These are phyloP conservation scores for Sebastes glaucus DNA, from an alignment of 2,797 vertebrate genomes.

Conservation along the genomic window DNA sequence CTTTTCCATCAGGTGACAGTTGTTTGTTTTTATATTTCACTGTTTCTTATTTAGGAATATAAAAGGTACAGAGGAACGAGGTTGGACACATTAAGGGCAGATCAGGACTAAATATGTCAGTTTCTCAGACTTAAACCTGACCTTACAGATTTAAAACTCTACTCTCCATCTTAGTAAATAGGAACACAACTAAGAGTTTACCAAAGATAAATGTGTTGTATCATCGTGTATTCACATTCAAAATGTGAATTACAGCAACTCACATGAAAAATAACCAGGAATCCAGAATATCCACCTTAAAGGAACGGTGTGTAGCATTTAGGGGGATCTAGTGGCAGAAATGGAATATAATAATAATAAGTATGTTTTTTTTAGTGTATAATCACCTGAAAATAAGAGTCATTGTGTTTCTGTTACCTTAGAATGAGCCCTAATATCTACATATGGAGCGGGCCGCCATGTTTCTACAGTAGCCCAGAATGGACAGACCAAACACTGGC, in stretches of 20 bases:
- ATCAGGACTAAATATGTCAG: background rate
- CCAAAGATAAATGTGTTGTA: background rate
- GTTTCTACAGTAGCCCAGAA: too few species aligned
- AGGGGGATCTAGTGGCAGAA: too few species aligned
- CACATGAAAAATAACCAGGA: background rate
- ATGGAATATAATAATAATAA: too few species aligned
- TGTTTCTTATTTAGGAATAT: background rate
- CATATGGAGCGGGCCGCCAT: too few species aligned
- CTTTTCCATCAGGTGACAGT: constrained; percentile 90
- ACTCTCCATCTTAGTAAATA: background rate
- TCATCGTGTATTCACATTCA: background rate
- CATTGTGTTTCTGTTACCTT: too few species aligned
- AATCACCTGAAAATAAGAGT: too few species aligned
- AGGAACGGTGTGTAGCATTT: background rate
- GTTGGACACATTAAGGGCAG: background rate
- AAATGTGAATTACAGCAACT: background rate
- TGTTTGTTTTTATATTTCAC: background rate
- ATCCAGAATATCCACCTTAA: background rate
- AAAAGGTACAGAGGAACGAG: background rate
- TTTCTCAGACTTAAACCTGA: background rate
- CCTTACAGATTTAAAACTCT: background rate
- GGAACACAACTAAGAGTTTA: background rate
- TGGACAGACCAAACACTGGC: too few species aligned
- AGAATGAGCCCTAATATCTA: too few species aligned
- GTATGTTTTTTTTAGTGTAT: too few species aligned